Evolutionary conservation across 2,888 invertebrate genomes (phyloP).

Genomic region (Eristalis arbustorum): DNA sequence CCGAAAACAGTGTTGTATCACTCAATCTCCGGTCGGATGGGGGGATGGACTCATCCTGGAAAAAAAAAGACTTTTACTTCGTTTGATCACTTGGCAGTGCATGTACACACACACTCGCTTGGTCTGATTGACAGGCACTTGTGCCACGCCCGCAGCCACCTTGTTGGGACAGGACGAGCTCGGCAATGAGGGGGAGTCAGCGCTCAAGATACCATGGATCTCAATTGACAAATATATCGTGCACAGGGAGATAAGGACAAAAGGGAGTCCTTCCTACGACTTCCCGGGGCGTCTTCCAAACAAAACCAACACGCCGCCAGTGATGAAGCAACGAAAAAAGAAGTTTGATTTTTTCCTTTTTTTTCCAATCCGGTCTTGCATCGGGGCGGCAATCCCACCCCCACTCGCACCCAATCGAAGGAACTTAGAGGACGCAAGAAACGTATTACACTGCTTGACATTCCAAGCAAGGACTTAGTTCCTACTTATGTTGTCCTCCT

Average conservation of each 20-base stretch:
- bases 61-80: constrained; percentile 1
- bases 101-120: not conserved
- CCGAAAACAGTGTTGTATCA: constrained; percentile 32
- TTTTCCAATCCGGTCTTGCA: not conserved
- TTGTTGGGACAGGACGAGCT: not conserved
- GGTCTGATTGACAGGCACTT: constrained; percentile 57
- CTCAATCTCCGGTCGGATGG: constrained; percentile 25
- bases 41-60: not conserved
- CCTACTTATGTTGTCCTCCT: constrained; percentile 48
- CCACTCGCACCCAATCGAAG: constrained; percentile 12
- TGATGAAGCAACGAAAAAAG: constrained; percentile 17
- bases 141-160: constrained; percentile 37
- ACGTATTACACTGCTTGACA: constrained; percentile 48
- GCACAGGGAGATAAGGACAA: constrained; percentile 45
- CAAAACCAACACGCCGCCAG: constrained; percentile 3
- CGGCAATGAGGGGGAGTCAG: not conserved
- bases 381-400: not conserved
- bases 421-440: constrained; percentile 19
- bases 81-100: constrained; percentile 37
- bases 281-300: constrained; percentile 10
- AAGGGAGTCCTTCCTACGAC: constrained; percentile 44
- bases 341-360: not conserved
- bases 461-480: constrained; percentile 64
- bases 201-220: constrained; percentile 36
- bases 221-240: constrained; percentile 54